Percentiles rank a stretch among this genome's conserved stretches.
Conservation (phyloP, 2,888 invertebrate species). For the Drosophila gaucha region DNA sequence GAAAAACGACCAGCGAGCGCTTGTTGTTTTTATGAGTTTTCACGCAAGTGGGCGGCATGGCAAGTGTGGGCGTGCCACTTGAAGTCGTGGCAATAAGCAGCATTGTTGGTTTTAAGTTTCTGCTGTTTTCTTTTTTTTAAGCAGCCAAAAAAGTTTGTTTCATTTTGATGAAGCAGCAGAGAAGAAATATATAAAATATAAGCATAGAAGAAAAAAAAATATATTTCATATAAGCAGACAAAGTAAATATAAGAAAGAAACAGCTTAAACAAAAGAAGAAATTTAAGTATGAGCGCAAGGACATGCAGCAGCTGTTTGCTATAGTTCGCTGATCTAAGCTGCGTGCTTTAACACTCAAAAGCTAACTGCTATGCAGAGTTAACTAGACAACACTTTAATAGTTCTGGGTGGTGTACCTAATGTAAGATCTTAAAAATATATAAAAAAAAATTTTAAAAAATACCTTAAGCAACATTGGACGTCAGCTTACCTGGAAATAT, state of each 20-base stretch:
- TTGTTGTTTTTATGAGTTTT: constrained; percentile 59
- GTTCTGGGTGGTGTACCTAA: too few species aligned
- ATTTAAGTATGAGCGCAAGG: background rate
- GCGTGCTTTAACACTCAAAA: background rate
- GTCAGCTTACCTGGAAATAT: constrained; percentile 26
- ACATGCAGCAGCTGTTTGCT: background rate
- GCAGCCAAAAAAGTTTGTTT: constrained; percentile 14
- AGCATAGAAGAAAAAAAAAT: background rate
- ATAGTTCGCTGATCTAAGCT: background rate
- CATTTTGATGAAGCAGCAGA: constrained; percentile 1
- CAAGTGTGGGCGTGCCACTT: constrained; percentile 1
- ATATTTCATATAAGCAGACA: background rate
- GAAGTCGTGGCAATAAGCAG: background rate
- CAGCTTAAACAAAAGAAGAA: background rate
- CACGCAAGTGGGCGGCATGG: constrained; percentile 11
- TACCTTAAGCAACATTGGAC: background rate
- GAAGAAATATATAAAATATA: background rate
- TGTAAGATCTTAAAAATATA: background rate
- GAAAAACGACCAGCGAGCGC: constrained; percentile 37
- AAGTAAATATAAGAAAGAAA: background rate
- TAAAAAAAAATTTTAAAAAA: background rate
- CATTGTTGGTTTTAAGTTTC: constrained; percentile 34
- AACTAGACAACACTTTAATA: background rate
- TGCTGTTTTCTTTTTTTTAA: background rate
- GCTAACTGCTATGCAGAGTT: constrained; percentile 1